These are phyloP conservation scores for Porites cylindrica DNA, from an alignment of 92 coral and sea anemone genomes.

Conservation along the genomic window DNA sequence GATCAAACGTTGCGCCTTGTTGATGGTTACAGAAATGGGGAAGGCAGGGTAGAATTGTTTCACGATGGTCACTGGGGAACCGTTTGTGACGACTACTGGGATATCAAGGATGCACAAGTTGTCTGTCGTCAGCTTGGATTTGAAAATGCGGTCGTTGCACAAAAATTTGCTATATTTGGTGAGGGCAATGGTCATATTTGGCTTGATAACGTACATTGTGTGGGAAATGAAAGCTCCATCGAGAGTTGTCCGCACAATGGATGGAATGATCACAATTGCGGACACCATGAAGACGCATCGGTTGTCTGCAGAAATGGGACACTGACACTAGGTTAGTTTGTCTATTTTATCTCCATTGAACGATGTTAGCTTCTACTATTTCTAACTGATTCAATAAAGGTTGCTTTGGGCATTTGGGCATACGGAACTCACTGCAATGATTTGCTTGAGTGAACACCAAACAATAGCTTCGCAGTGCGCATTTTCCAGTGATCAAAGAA, in stretches of 20 bases:
- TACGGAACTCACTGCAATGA: too few relatives aligned
- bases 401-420: too few relatives aligned
- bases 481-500: too few relatives aligned
- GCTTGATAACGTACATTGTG: slow-evolving; percentile 20
- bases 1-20: slow-evolving; percentile 36
- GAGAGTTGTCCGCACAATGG: slow-evolving; percentile 17
- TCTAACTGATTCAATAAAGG: too few relatives aligned
- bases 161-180: neutral
- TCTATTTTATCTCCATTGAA: neutral
- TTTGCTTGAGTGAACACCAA: too few relatives aligned
- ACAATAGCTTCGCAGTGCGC: too few relatives aligned
- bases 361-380: too few relatives aligned
- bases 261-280: slow-evolving; percentile 15
- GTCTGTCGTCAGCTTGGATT: slow-evolving; percentile 41
- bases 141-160: slow-evolving; percentile 10
- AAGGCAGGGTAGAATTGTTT: slow-evolving; percentile 47
- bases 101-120: slow-evolving; percentile 33
- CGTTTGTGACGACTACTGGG: slow-evolving; percentile 39
- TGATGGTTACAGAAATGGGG: slow-evolving; percentile 35
- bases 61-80: slow-evolving; percentile 51
- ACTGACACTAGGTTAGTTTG: neutral
- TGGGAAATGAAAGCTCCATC: slow-evolving; percentile 38
- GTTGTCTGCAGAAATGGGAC: slow-evolving; percentile 28
- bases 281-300: slow-evolving; percentile 32
- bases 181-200: slow-evolving; percentile 50